Percentiles rank a stretch among this genome's conserved stretches.
These are phyloP conservation scores for Probaryconus sp. DNA, from an alignment of 1,140 invertebrate species.

Conservation along the genomic window DNA sequence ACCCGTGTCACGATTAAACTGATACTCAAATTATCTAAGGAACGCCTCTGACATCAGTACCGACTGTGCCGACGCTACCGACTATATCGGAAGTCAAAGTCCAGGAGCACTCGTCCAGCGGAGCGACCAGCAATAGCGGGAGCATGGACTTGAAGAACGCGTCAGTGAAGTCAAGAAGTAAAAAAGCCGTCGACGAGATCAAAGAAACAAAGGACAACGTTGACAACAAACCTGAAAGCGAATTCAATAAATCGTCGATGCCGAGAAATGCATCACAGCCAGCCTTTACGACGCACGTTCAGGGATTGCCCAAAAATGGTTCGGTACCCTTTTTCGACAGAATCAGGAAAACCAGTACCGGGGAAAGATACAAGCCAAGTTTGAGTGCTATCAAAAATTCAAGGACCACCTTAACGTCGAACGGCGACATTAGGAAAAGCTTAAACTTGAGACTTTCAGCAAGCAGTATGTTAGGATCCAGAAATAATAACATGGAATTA, in stretches of 20 bases:
- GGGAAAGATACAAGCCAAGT: constrained; percentile 87
- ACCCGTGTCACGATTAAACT: constrained; percentile 53
- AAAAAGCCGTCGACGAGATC: constrained; percentile 72
- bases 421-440: constrained; percentile 79
- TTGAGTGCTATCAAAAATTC: constrained; percentile 85
- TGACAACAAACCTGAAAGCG: constrained; percentile 69
- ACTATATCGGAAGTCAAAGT: constrained; percentile 91
- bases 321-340: constrained; percentile 92
- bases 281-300: constrained; percentile 88
- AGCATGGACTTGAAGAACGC: constrained; percentile 73
- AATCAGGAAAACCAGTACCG: constrained; percentile 87
- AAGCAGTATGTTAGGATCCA: constrained; percentile 80
- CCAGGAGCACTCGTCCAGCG: constrained; percentile 81
- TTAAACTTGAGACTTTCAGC: constrained; percentile 80
- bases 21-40: constrained; percentile 76
- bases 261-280: constrained; percentile 91
- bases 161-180: constrained; percentile 71
- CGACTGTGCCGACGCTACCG: constrained; percentile 88
- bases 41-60: constrained; percentile 84
- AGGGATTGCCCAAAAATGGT: constrained; percentile 90
- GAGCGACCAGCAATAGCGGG: constrained; percentile 77
- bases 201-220: constrained; percentile 68
- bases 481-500: constrained; percentile 81
- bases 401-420: constrained; percentile 75
- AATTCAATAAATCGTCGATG: constrained; percentile 79